These are phyloP conservation scores for Smittia sp. DNA, from an alignment of 2,888 invertebrate genomes.

Conservation along the genomic window DNA sequence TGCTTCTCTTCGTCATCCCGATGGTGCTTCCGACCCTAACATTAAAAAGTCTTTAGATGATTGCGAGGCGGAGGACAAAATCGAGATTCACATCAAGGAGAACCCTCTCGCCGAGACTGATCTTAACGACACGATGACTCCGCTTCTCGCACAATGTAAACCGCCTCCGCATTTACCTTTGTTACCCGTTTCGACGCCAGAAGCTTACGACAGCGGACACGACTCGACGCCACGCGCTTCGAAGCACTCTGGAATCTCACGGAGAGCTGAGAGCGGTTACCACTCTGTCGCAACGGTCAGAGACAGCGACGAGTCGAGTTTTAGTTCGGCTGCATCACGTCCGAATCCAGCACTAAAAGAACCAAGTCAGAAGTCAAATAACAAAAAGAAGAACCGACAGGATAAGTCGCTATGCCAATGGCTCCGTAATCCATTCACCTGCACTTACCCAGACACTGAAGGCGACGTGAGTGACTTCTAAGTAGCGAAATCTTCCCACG, in stretches of 20 bases:
- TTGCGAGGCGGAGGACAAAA: slow-evolving; percentile 63
- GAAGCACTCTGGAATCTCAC: slow-evolving; percentile 75
- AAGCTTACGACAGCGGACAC: slow-evolving; percentile 80
- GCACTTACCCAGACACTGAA: slow-evolving; percentile 72
- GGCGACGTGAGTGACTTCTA: slow-evolving; percentile 66
- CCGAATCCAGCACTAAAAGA: slow-evolving; percentile 52
- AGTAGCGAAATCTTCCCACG: slow-evolving; percentile 41
- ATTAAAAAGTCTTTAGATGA: slow-evolving; percentile 63
- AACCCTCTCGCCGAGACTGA: slow-evolving; percentile 52
- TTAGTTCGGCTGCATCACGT: slow-evolving; percentile 60
- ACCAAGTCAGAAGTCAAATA: slow-evolving; percentile 56
- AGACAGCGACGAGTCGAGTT: slow-evolving; percentile 83
- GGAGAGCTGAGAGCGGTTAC: slow-evolving; percentile 85
- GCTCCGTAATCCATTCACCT: slow-evolving; percentile 72
- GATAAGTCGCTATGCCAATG: slow-evolving; percentile 73
- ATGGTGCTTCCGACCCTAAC: slow-evolving; percentile 91
- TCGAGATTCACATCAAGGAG: slow-evolving; percentile 62
- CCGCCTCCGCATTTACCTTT: slow-evolving; percentile 46
- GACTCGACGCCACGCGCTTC: slow-evolving; percentile 80
- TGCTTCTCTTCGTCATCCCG: slow-evolving; percentile 79
- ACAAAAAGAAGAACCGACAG: slow-evolving; percentile 64
- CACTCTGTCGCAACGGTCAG: slow-evolving; percentile 76
- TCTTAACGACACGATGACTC: slow-evolving; percentile 26
- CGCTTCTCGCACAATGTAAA: slow-evolving; percentile 45
- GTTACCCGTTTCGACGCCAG: slow-evolving; percentile 55